Conservation (phyloP, 2,797 vertebrate species). For the Okamejei kenojei region DNA sequence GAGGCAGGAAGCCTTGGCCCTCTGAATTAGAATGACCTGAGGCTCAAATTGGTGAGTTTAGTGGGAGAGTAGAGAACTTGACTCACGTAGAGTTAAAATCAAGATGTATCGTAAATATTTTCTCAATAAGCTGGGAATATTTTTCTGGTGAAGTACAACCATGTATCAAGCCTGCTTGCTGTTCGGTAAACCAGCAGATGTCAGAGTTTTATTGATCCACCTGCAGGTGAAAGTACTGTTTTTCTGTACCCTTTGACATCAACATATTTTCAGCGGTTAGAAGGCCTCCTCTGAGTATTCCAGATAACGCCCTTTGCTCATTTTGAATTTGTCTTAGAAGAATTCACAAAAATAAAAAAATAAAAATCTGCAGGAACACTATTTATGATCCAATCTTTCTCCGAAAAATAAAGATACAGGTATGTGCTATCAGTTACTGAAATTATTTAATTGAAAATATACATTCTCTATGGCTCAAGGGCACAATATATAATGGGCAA, state of each 20-base stretch:
- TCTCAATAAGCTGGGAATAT: neutral
- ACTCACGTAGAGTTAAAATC: neutral
- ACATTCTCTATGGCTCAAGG: neutral
- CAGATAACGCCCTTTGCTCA: neutral
- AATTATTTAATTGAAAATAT: neutral
- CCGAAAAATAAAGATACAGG: neutral
- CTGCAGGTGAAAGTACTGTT: neutral
- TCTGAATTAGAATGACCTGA: neutral
- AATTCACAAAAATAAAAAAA: neutral
- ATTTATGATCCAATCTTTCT: neutral
- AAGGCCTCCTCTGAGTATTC: neutral
- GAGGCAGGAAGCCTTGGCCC: neutral
- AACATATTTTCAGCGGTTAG: neutral
- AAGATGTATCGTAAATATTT: neutral
- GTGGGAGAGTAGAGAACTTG: neutral
- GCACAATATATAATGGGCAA: neutral
- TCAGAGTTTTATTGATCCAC: neutral
- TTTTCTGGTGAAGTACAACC: neutral
- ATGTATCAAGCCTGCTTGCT: neutral
- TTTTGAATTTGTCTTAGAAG: neutral
- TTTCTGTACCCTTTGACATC: neutral
- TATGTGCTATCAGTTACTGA: neutral
- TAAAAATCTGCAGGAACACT: neutral
- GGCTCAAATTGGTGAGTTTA: neutral
- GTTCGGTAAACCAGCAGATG: neutral